Base-by-base conservation (phyloP, 2,797 vertebrate species). In the Acridotheres tristis region DNA sequence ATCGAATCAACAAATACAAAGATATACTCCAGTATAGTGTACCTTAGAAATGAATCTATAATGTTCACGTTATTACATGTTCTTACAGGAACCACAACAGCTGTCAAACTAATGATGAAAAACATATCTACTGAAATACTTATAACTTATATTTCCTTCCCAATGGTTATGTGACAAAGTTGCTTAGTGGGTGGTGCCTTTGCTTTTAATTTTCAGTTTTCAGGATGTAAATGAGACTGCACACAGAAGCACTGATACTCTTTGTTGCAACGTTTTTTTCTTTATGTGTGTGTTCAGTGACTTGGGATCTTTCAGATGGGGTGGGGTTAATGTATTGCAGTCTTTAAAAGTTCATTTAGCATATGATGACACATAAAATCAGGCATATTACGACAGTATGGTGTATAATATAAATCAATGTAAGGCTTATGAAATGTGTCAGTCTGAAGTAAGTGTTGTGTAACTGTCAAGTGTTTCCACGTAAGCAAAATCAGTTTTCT, bases 121-220 rank as follows among this genome's bases (percentile, higher is more conserved):
- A 86, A 25, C 4, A 0, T 12, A 47, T 1, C 16, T 53, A 9
- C 36, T 68, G 58, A 84, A 89, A 51, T 5, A 5, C 32, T 21
- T 62, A 0, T 26, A 1, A 5, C 32, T 21, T 62, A 0, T 26
- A 1, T 85, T 80, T 78, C 25, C 25, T 91, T 83, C 50, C 9
- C 32, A 5, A 16, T 36, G 11, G 4, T 17, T 74, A 29, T 63
- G 12, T 75, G 58, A 26, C 27, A 14, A 58, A 48, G 13, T 34
- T 50, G 18, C 26, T 74, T 67, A 80, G 17, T 17, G 36, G 32
- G 30, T 79, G 40, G 3, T 66, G 67, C 19, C 43, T 47, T 78
- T 54, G 32, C 2, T 89, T 66, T 69, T 54, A 19, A 30, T 58
- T 76, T 79, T 69, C 9, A 63, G 1, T 57, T 73, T 63, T 67